Evolutionary conservation across 2,888 invertebrate species (phyloP).

Genomic region (Latrodectus elegans): DNA sequence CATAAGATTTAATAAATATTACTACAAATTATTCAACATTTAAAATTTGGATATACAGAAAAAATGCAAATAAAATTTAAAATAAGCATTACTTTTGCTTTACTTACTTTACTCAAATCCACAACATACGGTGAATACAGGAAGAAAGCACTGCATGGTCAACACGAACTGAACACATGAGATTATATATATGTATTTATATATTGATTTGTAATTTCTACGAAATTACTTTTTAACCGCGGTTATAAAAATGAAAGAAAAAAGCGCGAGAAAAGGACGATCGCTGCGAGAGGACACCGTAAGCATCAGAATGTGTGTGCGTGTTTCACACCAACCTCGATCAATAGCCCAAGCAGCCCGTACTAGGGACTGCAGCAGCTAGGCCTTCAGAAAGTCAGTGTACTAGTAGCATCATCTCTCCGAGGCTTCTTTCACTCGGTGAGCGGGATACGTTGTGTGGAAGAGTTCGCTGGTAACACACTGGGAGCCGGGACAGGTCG

Average conservation of each 20-base stretch:
- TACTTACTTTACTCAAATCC: no score
- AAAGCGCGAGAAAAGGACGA: background rate
- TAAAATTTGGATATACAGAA: no score
- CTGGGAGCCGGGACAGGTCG: conserved; percentile 58
- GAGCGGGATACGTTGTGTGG: conserved; percentile 41
- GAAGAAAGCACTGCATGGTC: background rate
- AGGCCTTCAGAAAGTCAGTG: conserved; percentile 44
- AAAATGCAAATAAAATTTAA: no score
- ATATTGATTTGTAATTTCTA: background rate
- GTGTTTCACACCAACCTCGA: conserved; percentile 15
- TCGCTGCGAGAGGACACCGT: no score
- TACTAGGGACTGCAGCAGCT: conserved; percentile 46
- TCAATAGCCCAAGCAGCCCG: conserved; percentile 59
- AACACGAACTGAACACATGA: background rate
- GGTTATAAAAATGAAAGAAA: background rate
- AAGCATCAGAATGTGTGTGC: background rate
- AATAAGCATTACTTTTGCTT: no score
- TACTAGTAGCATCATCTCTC: conserved; percentile 18
- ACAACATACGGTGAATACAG: background rate
- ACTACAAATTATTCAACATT: no score
- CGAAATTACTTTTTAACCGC: background rate
- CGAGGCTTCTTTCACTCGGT: conserved; percentile 16
- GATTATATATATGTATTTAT: background rate
- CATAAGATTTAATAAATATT: no score
- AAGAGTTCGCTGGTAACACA: conserved; percentile 30